Evolutionary conservation across 2,797 vertebrate species (phyloP).

Genomic region (Chiloscyllium punctatum): DNA sequence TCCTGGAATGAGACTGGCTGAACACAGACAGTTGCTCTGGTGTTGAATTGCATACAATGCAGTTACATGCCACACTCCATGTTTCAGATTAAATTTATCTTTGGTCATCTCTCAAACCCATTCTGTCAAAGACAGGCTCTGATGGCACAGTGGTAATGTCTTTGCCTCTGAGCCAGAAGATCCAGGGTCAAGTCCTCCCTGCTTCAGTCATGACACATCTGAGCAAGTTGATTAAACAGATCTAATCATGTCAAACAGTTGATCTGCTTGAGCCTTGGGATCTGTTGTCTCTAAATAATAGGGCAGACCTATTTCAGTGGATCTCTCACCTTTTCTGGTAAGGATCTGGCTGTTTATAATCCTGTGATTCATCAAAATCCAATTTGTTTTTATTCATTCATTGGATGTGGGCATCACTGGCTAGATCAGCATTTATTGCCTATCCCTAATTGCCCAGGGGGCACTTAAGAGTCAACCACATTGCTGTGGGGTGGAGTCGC

Average conservation of each 20-base stretch:
- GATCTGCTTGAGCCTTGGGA: not conserved
- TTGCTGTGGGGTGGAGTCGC: too few species aligned
- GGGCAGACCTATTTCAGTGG: not conserved
- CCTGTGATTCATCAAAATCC: not conserved
- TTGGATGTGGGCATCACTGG: too few species aligned
- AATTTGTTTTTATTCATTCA: too few species aligned
- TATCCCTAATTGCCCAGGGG: too few species aligned
- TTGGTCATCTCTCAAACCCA: not conserved
- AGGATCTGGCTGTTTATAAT: not conserved
- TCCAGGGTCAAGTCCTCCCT: too few species aligned
- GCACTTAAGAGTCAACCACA: too few species aligned
- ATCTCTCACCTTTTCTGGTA: not conserved
- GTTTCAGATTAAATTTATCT: not conserved
- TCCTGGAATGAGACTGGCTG: not conserved
- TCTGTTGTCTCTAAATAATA: not conserved
- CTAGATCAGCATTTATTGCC: too few species aligned
- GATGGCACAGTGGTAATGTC: too few species aligned
- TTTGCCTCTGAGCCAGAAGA: too few species aligned
- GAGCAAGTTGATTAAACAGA: too few species aligned
- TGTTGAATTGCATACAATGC: not conserved
- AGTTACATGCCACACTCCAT: not conserved
- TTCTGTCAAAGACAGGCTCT: too few species aligned
- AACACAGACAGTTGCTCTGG: not conserved
- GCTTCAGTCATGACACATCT: too few species aligned
- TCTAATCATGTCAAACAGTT: not conserved